Evolutionary conservation across 64 coral and sea anemone species (phyloP).

Genomic region (Montipora cactus): DNA sequence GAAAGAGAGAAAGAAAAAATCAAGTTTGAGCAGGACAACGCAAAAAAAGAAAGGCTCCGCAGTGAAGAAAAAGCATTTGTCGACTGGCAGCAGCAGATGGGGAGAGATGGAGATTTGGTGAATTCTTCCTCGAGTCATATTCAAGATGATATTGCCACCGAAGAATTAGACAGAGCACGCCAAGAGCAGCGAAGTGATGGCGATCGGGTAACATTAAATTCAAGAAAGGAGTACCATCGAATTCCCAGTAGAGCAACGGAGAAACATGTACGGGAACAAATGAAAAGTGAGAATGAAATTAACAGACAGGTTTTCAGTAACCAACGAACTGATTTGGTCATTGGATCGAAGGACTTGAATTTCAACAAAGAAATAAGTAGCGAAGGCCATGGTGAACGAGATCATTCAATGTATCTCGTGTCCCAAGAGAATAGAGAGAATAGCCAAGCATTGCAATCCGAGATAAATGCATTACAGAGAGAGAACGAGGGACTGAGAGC

Average conservation of each 20-base stretch:
- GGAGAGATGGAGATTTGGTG: neutral
- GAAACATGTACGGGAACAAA: neutral
- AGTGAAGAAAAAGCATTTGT: neutral
- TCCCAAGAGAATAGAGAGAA: conserved; percentile 60
- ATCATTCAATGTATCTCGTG: neutral
- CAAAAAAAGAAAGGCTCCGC: neutral
- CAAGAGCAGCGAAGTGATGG: neutral
- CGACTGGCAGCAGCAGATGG: neutral
- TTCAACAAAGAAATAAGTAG: neutral
- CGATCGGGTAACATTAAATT: no score
- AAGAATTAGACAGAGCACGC: neutral
- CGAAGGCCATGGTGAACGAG: neutral
- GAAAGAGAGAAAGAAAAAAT: conserved; percentile 72
- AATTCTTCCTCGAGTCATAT: neutral
- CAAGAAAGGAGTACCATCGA: neutral
- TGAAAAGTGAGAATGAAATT: neutral
- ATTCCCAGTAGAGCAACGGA: neutral
- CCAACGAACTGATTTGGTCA: neutral
- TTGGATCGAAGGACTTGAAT: neutral
- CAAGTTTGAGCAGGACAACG: conserved; percentile 17
- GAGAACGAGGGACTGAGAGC: conserved; percentile 93
- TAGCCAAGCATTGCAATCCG: conserved; percentile 54
- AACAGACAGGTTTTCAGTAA: neutral
- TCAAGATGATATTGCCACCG: neutral
- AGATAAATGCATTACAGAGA: conserved; percentile 70